These are phyloP conservation scores for Conomelus anceps DNA, from an alignment of 2,888 invertebrate species.

Conservation along the genomic window DNA sequence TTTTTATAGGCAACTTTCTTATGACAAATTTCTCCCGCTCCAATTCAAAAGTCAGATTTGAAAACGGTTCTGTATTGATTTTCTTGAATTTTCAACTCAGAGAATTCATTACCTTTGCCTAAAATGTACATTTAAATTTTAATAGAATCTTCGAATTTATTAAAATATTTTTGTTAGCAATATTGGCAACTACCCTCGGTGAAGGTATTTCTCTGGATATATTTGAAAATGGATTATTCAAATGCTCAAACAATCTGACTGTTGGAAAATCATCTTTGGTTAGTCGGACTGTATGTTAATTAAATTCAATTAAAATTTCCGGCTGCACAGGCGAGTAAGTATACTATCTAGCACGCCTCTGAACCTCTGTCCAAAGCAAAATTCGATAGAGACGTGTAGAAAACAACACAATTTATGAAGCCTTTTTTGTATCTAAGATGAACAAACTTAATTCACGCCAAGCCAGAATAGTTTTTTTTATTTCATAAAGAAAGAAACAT, in stretches of 20 bases:
- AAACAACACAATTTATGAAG: too few relatives aligned
- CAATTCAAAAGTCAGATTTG: not conserved
- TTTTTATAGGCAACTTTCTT: not conserved
- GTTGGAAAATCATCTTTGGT: not conserved
- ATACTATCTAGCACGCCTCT: too few relatives aligned
- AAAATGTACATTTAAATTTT: too few relatives aligned
- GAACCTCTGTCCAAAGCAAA: too few relatives aligned
- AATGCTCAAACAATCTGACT: not conserved
- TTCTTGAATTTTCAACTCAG: not conserved
- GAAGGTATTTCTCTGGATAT: not conserved
- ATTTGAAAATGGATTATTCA: not conserved
- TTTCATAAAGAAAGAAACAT: too few relatives aligned
- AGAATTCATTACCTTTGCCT: not conserved
- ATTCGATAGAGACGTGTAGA: too few relatives aligned
- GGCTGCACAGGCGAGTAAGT: too few relatives aligned
- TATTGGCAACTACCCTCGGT: not conserved
- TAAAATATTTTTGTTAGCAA: not conserved
- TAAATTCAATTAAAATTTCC: too few relatives aligned
- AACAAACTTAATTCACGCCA: too few relatives aligned
- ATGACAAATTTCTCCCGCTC: not conserved
- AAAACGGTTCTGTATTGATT: not conserved
- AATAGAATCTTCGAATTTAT: not conserved
- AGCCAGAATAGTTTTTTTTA: too few relatives aligned
- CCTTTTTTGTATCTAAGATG: too few relatives aligned
- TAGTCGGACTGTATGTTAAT: not conserved